Evolutionary conservation across 2,113 vertebrate species (phyloP).

Genomic region (Oplegnathus fasciatus): DNA sequence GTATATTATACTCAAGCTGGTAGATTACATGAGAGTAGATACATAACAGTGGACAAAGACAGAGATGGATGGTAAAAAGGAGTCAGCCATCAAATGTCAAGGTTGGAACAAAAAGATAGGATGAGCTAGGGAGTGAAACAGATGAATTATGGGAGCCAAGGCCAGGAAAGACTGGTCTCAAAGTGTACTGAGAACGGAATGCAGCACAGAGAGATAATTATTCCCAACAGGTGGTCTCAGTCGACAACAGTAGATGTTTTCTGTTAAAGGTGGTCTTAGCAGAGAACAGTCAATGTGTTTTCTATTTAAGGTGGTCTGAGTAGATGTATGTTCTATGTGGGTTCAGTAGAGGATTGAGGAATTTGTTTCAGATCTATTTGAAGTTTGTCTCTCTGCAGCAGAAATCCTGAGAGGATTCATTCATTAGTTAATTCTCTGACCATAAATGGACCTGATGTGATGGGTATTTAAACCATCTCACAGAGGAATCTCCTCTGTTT

Average conservation of each 20-base stretch:
- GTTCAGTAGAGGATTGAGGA: not conserved
- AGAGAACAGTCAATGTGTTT: not conserved
- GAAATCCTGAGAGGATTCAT: not conserved
- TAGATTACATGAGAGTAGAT: too few relatives aligned
- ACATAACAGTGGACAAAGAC: too few relatives aligned
- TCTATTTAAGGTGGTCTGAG: not conserved
- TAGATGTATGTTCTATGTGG: not conserved
- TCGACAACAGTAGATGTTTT: not conserved
- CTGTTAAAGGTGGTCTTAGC: not conserved
- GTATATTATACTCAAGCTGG: too few relatives aligned
- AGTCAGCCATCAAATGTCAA: too few relatives aligned
- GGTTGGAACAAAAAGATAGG: too few relatives aligned
- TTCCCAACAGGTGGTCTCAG: too few relatives aligned
- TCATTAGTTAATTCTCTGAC: not conserved
- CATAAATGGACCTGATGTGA: not conserved
- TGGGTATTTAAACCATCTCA: not conserved
- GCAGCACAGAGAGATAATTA: too few relatives aligned
- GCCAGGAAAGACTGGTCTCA: too few relatives aligned
- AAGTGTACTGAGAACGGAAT: too few relatives aligned
- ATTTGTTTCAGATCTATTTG: constrained; percentile 26
- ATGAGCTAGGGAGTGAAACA: too few relatives aligned
- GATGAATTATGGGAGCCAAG: too few relatives aligned
- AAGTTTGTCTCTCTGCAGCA: constrained; percentile 7
- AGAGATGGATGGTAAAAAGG: too few relatives aligned
- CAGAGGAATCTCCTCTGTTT: not conserved